A percentile compares a stretch with the other conserved stretches of the same genome.
phyloP scores from a whole-genome alignment of 2,888 invertebrate species.

The Ochropleura leucogaster region DNA sequence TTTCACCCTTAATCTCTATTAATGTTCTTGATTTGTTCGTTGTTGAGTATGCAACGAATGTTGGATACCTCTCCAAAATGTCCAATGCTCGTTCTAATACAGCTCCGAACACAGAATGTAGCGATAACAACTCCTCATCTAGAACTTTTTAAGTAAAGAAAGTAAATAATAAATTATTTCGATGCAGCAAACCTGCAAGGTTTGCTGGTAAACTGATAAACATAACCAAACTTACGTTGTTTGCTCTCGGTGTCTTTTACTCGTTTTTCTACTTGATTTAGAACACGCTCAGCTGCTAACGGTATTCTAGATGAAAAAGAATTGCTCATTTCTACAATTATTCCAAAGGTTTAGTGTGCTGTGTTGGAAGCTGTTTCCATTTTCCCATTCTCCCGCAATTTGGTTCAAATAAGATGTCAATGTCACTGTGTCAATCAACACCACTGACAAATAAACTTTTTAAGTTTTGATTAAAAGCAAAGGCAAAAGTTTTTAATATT shows the following conservation, averaged over 20 bases:
- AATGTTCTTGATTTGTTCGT: constrained; percentile 82
- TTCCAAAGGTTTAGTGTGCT: not conserved
- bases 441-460: not conserved
- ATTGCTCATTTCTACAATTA: constrained; percentile 58
- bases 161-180: not conserved
- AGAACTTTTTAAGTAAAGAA: constrained; percentile 85
- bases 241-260: constrained; percentile 64
- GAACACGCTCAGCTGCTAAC: constrained; percentile 68
- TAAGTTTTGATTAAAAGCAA: not conserved
- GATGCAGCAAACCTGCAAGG: no score
- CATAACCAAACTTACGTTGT: constrained; percentile 61
- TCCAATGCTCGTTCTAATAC: constrained; percentile 91
- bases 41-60: constrained; percentile 87
- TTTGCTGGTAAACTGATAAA: not conserved
- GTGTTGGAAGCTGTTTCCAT: not conserved
- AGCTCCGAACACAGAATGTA: constrained; percentile 91
- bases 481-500: not conserved
- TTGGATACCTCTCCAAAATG: constrained; percentile 90
- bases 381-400: not conserved
- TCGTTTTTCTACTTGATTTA: constrained; percentile 73
- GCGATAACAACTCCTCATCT: constrained; percentile 88
- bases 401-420: not conserved
- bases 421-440: not conserved
- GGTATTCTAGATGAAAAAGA: constrained; percentile 67
- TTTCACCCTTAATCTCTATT: constrained; percentile 91